Conservation (phyloP, 2,113 vertebrate species). For the Pluvianellus socialis region DNA sequence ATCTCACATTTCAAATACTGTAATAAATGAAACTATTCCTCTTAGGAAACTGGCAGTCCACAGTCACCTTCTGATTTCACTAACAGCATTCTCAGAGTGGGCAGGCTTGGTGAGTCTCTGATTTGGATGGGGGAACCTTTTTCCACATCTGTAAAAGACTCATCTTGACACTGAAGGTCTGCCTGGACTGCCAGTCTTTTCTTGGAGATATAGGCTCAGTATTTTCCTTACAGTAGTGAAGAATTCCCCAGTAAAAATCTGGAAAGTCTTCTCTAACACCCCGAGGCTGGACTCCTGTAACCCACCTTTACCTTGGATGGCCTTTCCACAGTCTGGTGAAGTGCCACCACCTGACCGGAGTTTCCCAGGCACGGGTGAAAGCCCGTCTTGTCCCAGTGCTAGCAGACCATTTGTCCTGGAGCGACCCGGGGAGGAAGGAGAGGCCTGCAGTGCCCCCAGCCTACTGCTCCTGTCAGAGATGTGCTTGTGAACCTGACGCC, state of each 20-base stretch:
- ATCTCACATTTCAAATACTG: not conserved
- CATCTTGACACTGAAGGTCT: not conserved
- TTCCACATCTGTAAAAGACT: not conserved
- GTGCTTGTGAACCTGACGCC: not conserved
- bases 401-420: not conserved
- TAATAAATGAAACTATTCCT: not conserved
- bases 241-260: not conserved
- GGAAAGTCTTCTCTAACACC: not conserved
- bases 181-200: not conserved
- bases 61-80: not conserved
- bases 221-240: not conserved
- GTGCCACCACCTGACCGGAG: not conserved
- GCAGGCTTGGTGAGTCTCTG: not conserved
- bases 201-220: not conserved
- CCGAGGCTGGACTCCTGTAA: not conserved
- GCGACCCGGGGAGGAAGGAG: not conserved
- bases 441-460: not conserved
- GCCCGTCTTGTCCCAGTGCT: not conserved
- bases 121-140: not conserved
- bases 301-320: not conserved
- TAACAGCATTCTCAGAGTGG: not conserved
- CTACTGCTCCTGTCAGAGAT: not conserved
- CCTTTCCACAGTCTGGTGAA: not conserved
- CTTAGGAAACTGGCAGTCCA: not conserved
- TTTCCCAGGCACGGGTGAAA: not conserved